Percentiles rank a stretch among this genome's conserved stretches.
Conservation (phyloP, 2,888 invertebrate genomes). For the Eristalis intricaria region DNA sequence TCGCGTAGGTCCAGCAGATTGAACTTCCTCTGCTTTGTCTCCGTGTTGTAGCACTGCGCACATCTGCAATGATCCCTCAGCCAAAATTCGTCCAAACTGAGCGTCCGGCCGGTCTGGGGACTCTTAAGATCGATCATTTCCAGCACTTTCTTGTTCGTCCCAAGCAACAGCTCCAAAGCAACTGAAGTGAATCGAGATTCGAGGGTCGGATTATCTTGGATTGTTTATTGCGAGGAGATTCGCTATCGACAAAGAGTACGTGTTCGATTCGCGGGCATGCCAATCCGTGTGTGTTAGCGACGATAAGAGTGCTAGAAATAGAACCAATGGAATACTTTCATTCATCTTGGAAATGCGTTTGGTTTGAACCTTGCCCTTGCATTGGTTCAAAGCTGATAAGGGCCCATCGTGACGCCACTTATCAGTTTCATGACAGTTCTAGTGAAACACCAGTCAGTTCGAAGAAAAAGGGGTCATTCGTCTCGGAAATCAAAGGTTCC, state of each 20-base stretch:
- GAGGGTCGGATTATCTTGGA: neutral
- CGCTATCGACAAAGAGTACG: constrained; percentile 33
- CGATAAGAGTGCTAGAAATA: constrained; percentile 31
- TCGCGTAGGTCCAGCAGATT: constrained; percentile 83
- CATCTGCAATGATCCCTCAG: constrained; percentile 83
- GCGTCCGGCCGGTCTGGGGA: constrained; percentile 14
- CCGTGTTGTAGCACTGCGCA: constrained; percentile 83
- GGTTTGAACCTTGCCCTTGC: neutral
- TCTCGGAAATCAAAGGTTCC: neutral
- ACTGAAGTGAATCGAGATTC: constrained; percentile 24
- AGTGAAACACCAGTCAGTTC: neutral
- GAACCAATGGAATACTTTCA: constrained; percentile 3
- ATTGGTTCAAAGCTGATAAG: neutral
- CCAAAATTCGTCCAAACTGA: constrained; percentile 76
- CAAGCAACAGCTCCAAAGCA: constrained; percentile 11
- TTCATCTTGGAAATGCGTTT: constrained; percentile 3
- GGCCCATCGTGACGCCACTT: neutral
- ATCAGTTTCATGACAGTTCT: neutral
- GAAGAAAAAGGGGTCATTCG: neutral
- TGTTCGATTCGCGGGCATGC: constrained; percentile 3
- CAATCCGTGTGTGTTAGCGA: neutral
- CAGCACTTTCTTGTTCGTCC: constrained; percentile 1
- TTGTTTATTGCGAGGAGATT: neutral
- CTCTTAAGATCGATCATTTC: constrained; percentile 50
- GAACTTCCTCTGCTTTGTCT: constrained; percentile 84